Conservation (phyloP, 1,140 invertebrate genomes). For the Bombus confusus region DNA sequence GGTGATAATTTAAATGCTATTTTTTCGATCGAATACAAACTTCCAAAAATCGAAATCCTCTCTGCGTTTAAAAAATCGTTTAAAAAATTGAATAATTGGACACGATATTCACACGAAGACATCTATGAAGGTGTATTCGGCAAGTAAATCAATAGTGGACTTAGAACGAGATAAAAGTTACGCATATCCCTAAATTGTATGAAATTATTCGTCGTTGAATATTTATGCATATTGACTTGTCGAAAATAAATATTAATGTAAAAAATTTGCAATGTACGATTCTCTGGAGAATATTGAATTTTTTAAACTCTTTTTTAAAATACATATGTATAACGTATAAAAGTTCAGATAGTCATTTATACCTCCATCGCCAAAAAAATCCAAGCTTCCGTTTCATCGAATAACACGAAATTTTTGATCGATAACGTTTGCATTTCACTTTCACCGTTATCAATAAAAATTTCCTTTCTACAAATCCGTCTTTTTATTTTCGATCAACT, state of each 20-base stretch:
- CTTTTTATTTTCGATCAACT: not conserved
- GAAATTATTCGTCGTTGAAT: slow-evolving; percentile 21
- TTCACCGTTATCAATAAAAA: not conserved
- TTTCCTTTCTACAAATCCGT: not conserved
- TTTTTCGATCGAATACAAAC: too few species aligned
- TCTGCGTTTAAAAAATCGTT: not conserved
- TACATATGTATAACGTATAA: not conserved
- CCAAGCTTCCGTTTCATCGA: not conserved
- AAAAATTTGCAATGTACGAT: not conserved
- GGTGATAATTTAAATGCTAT: too few species aligned
- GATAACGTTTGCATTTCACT: not conserved
- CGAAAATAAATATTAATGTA: not conserved
- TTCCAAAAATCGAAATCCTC: not conserved
- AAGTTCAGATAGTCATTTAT: too few species aligned
- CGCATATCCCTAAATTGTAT: too few species aligned
- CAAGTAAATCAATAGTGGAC: not conserved
- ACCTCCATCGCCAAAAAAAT: too few species aligned
- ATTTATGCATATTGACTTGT: not conserved
- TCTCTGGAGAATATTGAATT: not conserved
- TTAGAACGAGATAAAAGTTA: not conserved
- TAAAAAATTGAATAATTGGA: too few species aligned
- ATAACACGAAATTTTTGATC: not conserved
- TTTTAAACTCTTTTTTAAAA: too few species aligned
- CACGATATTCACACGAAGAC: not conserved
- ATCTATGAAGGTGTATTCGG: not conserved